Evolutionary conservation across 2,888 invertebrate genomes (phyloP), one percentile per base, ranked within the genome.

Genomic region (Cloeon dipterum): DNA sequence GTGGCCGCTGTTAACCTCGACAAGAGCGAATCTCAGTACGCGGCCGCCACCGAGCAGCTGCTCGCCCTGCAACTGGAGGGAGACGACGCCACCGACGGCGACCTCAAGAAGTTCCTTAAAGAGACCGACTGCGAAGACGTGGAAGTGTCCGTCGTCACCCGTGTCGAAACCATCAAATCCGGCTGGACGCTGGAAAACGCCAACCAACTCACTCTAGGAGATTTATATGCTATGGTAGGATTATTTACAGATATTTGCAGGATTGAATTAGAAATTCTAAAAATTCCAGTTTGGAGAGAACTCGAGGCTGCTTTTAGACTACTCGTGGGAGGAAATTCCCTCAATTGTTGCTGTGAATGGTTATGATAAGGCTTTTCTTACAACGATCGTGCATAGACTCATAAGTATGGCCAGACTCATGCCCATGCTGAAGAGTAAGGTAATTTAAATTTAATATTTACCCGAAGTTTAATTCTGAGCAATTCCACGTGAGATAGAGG

Each of bases 221-320:
- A 93, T 57, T 57, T 91, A 39, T 89, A 86, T 57, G 63, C 91
- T 35, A 83, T 89, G 73, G 77, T 82, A 50, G 60, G 59, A 11
- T n/a, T 7, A 11, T 25, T 25, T 25, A 25, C n/a, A 25, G 25
- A 25, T 25, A 10, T 25, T n/a, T 8, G 8, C 10, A 25, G 25
- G 10, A 10, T 8, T 25, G 8, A 25, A 10, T 32, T 29, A 13
- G 21, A 7, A 32, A 18, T 23, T 34, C 19, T 16, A 14, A 14
- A 32, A 7, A 38, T 33, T 18, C 26, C 50, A 74, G 74, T 74
- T 74, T 53, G 78, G 78, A 13, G 61, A 64, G 39, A 73, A 82
- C 41, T 74, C 77, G 0, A 76, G 72, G 54, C 55, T 85, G 20
- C 66, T 71, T 39, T 54, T 83, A 18, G 78, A 83, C 52, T 85